Evolutionary conservation across 2,113 vertebrate species (phyloP), one percentile per base, ranked within the genome.

Genomic region (Eclectus roratus): DNA sequence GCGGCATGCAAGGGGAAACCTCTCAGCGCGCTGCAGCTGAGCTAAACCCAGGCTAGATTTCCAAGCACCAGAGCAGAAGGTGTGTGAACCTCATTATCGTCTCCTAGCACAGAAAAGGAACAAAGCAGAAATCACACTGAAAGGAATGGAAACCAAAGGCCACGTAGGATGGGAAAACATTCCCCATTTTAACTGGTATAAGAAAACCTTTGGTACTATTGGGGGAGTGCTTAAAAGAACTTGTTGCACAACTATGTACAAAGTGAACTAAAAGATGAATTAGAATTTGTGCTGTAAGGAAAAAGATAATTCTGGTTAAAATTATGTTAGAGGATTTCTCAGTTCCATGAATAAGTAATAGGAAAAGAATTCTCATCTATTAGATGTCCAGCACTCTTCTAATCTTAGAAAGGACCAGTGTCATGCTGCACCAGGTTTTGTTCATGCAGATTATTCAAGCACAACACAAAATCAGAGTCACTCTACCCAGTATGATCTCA

Each of bases 31-130:
- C 94, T 96, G 93, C 91, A 96, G 84, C 84, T 97, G 94, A 97
- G 91, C 94, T 94, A 97, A 97, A 94, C 92, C 81, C 84, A 68
- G 96, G 86, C 91, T 89, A 93, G 93, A 97, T 97, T 96, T 97
- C 94, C 95, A 96, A 87, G 92, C 74, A 87, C 46, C 80, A 93
- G 93, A 93, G 92, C 93, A 94, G 85, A 96, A 95, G 85, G 77
- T 91, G 85, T 80, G 37, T 85, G 91, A 96, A 74, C 39, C 79
- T 89, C 77, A 88, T 95, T 80, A 85, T 81, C 74, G 4, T 79
- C 91, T 89, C 91, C 87, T 78, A 73, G 80, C 82, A 85, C 37
- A 95, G 92, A 94, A 96, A 91, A 50, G 55, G 88, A 95, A 87
- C 91, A 91, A 35, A 97, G 91, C 81, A 92, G 55, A 91, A 94